Evolutionary conservation across 1,140 invertebrate genomes (phyloP), one percentile per base, ranked within the genome.

Genomic region (Diorhabda sublineata): DNA sequence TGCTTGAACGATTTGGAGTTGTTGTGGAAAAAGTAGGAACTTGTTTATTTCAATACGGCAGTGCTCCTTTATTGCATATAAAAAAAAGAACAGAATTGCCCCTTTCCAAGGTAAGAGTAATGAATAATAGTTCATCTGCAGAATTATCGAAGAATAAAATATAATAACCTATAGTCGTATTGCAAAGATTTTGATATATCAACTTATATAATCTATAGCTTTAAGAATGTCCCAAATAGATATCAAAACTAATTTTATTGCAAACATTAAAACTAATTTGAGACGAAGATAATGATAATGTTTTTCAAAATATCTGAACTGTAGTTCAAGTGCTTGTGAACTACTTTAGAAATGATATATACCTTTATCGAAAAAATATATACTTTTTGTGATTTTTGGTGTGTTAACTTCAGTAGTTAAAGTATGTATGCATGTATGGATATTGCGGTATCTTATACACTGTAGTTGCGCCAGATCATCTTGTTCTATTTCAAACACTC

Each of bases 1-100:
- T 93, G 42, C 79, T 83, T 43, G 88, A 93, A 81, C 87, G 90
- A 78, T 93, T 92, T 82, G 92, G 92, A 41, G 82, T 87, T 71
- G 86, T 89, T 67, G 87, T 92, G 2, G 85, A 90, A 76, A 82
- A 84, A 76, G 88, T 94, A 5, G 89, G 85, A 4, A 81, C 85
- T 64, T 86, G 87, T 81, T 83, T 93, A 68, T 87, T 89, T 76
- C 84, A 85, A 72, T 85, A 86, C 76, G 88, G 87, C 64, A 79
- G 82, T 58, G 88, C 87, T 77, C 85, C 90, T 43, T 82, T 92
- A 65, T 77, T 78, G n/a, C 81, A 87, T 72, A 87, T 93, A 69
- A 77, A 82, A 5, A 85, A 82, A 73, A 78, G 80, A 62, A 89
- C 87, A 2, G 79, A 84, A 61, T 76, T 92, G 42, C 81, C 86